Conservation (phyloP, 1,140 invertebrate genomes). For the Sipha flava region DNA sequence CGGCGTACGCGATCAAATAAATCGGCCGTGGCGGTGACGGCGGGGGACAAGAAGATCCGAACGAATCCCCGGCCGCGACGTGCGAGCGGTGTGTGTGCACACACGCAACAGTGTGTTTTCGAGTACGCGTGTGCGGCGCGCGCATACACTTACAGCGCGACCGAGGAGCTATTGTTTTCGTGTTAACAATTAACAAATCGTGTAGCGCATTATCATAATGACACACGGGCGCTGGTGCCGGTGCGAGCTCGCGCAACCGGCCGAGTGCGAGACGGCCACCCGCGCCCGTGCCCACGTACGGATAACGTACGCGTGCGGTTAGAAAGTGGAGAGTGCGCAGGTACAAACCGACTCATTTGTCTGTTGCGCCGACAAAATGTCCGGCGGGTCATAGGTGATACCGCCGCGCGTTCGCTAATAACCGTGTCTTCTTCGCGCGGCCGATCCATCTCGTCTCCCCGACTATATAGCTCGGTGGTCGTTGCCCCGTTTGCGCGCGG, state of each 20-base stretch:
- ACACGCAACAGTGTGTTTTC: too few species aligned
- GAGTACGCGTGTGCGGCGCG: too few species aligned
- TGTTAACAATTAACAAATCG: conserved; percentile 27
- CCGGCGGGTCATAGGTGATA: conserved; percentile 10
- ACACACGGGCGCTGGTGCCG: background rate
- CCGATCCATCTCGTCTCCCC: background rate
- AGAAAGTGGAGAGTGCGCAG: background rate
- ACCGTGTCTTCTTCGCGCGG: conserved; percentile 25
- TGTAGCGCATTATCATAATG: background rate
- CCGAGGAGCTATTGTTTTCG: conserved; percentile 12
- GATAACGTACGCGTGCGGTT: background rate
- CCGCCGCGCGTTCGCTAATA: background rate
- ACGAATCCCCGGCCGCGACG: too few species aligned
- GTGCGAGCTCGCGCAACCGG: too few species aligned
- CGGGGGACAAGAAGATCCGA: too few species aligned
- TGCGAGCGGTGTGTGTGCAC: too few species aligned
- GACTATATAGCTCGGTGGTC: too few species aligned
- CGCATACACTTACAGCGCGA: background rate
- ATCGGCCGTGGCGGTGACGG: too few species aligned
- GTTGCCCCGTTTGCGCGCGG: too few species aligned
- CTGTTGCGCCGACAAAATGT: conserved; percentile 20
- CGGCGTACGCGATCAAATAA: too few species aligned
- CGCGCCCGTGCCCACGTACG: background rate
- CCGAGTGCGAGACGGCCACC: background rate
- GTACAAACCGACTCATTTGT: background rate